These are phyloP conservation scores for Netelia inedita DNA, from an alignment of 2,888 invertebrate species.

Conservation along the genomic window DNA sequence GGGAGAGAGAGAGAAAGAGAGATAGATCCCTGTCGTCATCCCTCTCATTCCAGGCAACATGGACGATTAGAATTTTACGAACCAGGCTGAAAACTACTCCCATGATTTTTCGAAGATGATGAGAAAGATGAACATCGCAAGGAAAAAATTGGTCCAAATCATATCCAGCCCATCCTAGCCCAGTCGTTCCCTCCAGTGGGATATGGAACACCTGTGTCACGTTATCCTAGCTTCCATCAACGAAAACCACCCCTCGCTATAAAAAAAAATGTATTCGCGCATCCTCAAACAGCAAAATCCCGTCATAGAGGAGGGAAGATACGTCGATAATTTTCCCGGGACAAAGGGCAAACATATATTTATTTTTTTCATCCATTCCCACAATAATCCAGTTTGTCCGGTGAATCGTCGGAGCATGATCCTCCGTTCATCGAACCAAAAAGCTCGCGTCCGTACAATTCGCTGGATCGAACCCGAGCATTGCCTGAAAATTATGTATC, in stretches of 20 bases:
- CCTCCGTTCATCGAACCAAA: slow-evolving; percentile 4
- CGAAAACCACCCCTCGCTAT: slow-evolving; percentile 6
- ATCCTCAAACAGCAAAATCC: background rate
- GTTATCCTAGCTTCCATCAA: slow-evolving; percentile 17
- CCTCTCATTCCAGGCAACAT: no score
- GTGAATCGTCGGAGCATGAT: slow-evolving; percentile 5
- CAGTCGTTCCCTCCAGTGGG: background rate
- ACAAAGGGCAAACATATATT: background rate
- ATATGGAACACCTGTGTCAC: slow-evolving; percentile 15
- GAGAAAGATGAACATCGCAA: no score
- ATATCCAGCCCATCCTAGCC: no score
- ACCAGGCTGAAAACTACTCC: no score
- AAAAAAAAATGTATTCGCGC: background rate
- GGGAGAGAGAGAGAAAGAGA: no score
- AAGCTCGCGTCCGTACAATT: slow-evolving; percentile 5
- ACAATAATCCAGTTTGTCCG: slow-evolving; percentile 16
- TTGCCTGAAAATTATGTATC: slow-evolving; percentile 31
- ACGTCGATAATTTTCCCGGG: slow-evolving; percentile 6
- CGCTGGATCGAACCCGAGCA: slow-evolving; percentile 20
- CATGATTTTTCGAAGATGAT: no score
- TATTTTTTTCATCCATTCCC: no score
- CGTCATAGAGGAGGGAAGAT: background rate
- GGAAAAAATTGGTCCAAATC: no score
- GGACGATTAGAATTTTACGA: no score
- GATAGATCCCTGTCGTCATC: background rate